A percentile compares a stretch with the other conserved stretches of the same genome.
phyloP scores from a whole-genome alignment of 2,113 vertebrate genomes.

The Etia nguti region DNA sequence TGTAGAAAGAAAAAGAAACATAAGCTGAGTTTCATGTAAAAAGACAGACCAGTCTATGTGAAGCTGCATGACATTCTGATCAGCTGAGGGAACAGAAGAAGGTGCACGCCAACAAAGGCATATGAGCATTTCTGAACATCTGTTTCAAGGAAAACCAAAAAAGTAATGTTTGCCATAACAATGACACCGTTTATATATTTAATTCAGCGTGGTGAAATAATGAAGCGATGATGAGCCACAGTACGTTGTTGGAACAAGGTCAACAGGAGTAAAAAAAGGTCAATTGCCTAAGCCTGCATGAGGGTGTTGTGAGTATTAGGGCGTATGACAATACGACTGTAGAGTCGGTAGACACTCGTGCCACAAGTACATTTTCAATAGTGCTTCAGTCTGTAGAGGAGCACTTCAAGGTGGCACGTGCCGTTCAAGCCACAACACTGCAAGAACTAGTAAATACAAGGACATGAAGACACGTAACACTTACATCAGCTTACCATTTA shows the following conservation, averaged over 20 bases:
- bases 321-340: background rate
- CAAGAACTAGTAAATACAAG: background rate
- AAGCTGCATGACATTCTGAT: background rate
- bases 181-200: slow-evolving; percentile 1
- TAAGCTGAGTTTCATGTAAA: background rate
- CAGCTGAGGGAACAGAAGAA: background rate
- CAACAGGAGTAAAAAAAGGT: slow-evolving; percentile 7
- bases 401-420: slow-evolving; percentile 7
- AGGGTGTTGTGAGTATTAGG: slow-evolving; percentile 1
- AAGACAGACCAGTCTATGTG: background rate
- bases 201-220: slow-evolving; percentile 8
- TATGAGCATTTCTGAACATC: background rate
- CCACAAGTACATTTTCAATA: slow-evolving; percentile 34
- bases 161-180: background rate
- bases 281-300: slow-evolving; percentile 15
- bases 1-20: background rate
- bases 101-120: background rate
- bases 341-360: slow-evolving; percentile 32
- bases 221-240: slow-evolving; percentile 10
- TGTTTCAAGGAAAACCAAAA: background rate
- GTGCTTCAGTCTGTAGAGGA: slow-evolving; percentile 31
- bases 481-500: slow-evolving; percentile 7
- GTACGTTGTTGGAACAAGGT: slow-evolving; percentile 11
- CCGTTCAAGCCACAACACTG: slow-evolving; percentile 1
- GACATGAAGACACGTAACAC: slow-evolving; percentile 16